phyloP scores from a whole-genome alignment of 2,797 vertebrate genomes.

The Xenentodon cancila region DNA sequence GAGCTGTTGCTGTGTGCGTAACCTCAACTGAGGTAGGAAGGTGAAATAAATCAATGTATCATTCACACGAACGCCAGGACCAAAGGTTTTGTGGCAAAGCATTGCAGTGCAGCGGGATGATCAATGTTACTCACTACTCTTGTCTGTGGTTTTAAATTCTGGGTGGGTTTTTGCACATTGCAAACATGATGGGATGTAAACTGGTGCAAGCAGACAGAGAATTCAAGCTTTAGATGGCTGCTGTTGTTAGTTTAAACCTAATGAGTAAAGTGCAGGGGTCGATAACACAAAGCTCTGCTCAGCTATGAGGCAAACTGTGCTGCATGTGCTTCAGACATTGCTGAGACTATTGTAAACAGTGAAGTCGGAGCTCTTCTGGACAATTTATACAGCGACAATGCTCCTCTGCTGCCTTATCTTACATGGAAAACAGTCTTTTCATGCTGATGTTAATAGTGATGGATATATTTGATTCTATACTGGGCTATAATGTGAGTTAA shows the following conservation, averaged over 20 bases:
- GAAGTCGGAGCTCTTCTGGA: conserved; percentile 7
- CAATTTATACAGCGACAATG: not conserved
- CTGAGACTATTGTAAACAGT: not conserved
- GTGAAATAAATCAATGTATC: not conserved
- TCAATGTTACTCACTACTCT: too few relatives aligned
- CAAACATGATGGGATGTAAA: not conserved
- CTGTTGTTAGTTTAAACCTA: too few relatives aligned
- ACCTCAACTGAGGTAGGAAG: too few relatives aligned
- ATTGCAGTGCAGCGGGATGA: too few relatives aligned
- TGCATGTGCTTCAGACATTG: not conserved
- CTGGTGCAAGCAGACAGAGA: not conserved
- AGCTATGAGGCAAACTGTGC: not conserved
- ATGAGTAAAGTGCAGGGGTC: not conserved
- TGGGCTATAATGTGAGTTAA: too few relatives aligned
- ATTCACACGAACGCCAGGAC: not conserved
- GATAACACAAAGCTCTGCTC: not conserved
- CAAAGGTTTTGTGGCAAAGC: not conserved
- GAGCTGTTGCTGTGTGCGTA: too few relatives aligned
- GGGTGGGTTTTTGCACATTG: not conserved
- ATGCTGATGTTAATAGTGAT: not conserved
- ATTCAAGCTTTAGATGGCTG: not conserved
- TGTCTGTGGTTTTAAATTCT: not conserved
- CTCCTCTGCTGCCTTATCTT: not conserved
- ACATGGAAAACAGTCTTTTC: not conserved
- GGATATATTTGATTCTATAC: too few relatives aligned